Base-by-base conservation (phyloP, 2,113 vertebrate genomes). In the Caretta caretta region DNA sequence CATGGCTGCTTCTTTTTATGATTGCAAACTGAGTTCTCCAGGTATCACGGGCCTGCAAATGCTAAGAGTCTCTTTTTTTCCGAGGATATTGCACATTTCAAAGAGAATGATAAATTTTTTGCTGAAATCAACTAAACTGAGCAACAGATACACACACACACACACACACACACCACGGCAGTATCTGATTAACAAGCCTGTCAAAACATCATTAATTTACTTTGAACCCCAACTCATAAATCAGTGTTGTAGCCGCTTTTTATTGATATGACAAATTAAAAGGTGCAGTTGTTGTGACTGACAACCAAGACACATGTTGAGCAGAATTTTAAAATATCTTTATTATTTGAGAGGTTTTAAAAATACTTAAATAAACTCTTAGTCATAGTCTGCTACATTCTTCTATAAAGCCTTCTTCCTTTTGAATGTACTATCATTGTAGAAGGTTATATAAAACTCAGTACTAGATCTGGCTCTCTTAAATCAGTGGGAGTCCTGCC, bases 41-140 rank as follows among this genome's bases (percentile, higher is more conserved):
- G 83, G 89, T 96, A 95, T 93, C 96, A 91, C 81, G 97, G 95
- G 93, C 97, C 93, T 98, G 94, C 80, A 96, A 97, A 96, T 86
- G 49, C 72, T 85, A 89, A 25, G 72, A 92, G 80, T 57, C 69
- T 90, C 69, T 90, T 83, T 89, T 72, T 59, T 88, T 80, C 80
- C 93, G 98, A 97, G 97, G 94, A 98, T 92, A 83, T 96, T 93
- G 92, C 97, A 97, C 90, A 97, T 97, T 98, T 98, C 93, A 97
- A 98, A 98, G 92, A 96, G 93, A 96, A 96, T 96, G 92, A 93
- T 95, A 96, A 97, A 97, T 97, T 97, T 92, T 96, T 69, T 94
- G 94, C 94, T 97, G 92, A 98, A 97, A 84, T 88, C 94, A 97
- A 96, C 93, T 96, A 93, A 93, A 97, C 62, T n/a, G 90, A 93